phyloP scores from a whole-genome alignment of 2,888 invertebrate species.

The Timema cristinae region DNA sequence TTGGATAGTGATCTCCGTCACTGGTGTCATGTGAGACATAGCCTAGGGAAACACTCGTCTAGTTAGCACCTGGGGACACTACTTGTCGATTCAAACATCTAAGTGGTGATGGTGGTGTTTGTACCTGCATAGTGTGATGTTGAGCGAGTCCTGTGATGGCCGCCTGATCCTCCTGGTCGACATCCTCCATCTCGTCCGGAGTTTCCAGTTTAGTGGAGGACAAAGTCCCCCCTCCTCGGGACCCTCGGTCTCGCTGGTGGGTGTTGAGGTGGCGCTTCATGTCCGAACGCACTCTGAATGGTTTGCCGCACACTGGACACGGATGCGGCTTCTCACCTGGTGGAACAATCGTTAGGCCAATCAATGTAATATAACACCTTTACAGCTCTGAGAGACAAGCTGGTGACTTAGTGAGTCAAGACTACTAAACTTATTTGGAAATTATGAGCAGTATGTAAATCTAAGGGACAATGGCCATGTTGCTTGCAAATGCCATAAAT shows the following conservation, averaged over 20 bases:
- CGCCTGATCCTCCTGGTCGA: conserved; percentile 22
- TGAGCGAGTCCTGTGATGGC: too few relatives aligned
- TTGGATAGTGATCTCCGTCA: conserved; percentile 29
- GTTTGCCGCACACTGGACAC: conserved; percentile 72
- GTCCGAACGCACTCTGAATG: conserved; percentile 78
- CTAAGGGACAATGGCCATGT: not conserved
- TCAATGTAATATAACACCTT: conserved; percentile 17
- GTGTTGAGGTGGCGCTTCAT: conserved; percentile 74
- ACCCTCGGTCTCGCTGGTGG: conserved; percentile 48
- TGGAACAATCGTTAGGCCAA: conserved; percentile 24
- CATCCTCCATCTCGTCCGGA: not conserved
- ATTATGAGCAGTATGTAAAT: not conserved
- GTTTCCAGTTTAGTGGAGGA: conserved; percentile 3
- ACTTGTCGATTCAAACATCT: too few relatives aligned
- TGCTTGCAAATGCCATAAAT: not conserved
- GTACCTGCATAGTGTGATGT: too few relatives aligned
- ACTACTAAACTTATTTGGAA: too few relatives aligned
- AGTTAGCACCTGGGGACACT: not conserved
- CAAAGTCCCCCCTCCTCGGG: not conserved
- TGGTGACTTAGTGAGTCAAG: too few relatives aligned
- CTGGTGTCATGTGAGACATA: conserved; percentile 24
- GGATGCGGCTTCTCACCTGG: conserved; percentile 72
- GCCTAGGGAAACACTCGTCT: conserved; percentile 1
- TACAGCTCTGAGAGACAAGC: too few relatives aligned
- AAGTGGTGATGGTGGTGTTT: too few relatives aligned